A percentile compares a stretch with the other conserved stretches of the same genome.
Conservation (phyloP, 2,888 invertebrate genomes). For the Allygus modestus region DNA sequence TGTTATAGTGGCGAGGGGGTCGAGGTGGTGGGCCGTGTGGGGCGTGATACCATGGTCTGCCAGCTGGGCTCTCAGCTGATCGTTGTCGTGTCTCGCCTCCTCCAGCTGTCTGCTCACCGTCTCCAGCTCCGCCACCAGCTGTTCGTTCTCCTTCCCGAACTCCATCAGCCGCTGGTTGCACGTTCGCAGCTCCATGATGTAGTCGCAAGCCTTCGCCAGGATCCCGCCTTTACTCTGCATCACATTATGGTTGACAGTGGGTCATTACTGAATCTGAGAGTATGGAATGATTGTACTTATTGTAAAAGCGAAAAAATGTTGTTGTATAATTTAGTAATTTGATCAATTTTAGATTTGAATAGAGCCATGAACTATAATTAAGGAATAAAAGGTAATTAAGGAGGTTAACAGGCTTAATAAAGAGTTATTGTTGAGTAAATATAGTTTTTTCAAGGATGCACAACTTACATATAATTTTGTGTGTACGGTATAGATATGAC, state of each 20-base stretch:
- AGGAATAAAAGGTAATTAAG: no score
- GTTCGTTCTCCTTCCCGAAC: conserved; percentile 83
- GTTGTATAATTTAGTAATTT: no score
- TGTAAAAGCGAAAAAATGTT: no score
- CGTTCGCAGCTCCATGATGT: conserved; percentile 90
- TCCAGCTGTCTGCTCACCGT: conserved; percentile 84
- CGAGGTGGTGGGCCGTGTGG: conserved; percentile 1
- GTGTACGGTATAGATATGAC: no score
- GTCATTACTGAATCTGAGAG: conserved; percentile 25
- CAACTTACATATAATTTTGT: no score
- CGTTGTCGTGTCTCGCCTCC: conserved; percentile 87
- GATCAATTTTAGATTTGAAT: no score
- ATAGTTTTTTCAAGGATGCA: no score
- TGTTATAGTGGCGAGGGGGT: background rate
- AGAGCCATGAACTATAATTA: no score
- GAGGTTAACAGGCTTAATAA: no score
- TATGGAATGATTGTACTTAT: conserved; percentile 25
- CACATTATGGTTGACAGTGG: no score
- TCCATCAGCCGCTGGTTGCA: conserved; percentile 85
- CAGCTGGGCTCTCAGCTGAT: conserved; percentile 82
- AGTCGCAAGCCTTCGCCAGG: conserved; percentile 96
- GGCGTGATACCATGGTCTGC: conserved; percentile 80
- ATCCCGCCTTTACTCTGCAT: conserved; percentile 95
- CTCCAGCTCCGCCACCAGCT: conserved; percentile 83
- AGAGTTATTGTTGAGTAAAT: no score